These are phyloP conservation scores for Cyprinella venusta DNA, from an alignment of 2,797 vertebrate genomes.

Conservation along the genomic window DNA sequence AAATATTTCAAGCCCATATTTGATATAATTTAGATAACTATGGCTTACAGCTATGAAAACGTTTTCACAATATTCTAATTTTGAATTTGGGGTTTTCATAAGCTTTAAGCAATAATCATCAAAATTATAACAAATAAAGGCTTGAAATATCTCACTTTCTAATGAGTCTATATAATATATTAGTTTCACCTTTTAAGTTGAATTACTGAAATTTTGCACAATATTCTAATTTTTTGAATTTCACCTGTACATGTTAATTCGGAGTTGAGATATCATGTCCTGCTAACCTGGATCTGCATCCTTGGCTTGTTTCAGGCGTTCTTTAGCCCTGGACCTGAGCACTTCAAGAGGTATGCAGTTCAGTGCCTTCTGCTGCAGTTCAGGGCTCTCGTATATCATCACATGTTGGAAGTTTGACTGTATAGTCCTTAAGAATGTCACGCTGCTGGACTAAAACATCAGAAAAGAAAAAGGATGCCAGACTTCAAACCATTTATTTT, in stretches of 20 bases:
- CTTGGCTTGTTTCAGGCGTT: conserved; percentile 79
- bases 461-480: neutral
- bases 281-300: conserved; percentile 84
- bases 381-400: conserved; percentile 84
- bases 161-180: no score
- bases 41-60: no score
- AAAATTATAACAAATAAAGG: no score
- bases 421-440: conserved; percentile 83
- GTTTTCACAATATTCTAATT: no score
- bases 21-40: no score
- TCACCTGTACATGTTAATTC: neutral
- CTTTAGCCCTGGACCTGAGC: conserved; percentile 77
- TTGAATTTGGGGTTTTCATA: no score
- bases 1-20: no score
- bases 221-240: no score
- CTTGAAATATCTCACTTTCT: no score
- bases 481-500: neutral
- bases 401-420: conserved; percentile 88
- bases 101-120: no score
- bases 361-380: conserved; percentile 86
- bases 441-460: conserved; percentile 76
- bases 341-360: conserved; percentile 81
- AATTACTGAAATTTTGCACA: no score
- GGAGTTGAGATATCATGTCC: neutral
- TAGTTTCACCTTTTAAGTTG: no score